phyloP scores from a whole-genome alignment of 2,888 invertebrate species.

The Argyra leucocephala region DNA sequence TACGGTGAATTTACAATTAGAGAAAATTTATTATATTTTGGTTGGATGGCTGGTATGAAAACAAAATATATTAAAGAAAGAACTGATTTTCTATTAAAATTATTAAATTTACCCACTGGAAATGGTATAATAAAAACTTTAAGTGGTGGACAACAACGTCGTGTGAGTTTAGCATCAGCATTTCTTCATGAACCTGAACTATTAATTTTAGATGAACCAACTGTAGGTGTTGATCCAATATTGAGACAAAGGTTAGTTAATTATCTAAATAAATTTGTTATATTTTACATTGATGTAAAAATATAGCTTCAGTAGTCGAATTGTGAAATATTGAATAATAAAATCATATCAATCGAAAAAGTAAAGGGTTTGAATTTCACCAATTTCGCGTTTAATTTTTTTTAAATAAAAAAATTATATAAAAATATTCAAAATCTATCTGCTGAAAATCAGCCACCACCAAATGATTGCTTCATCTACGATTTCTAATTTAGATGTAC shows the following conservation, averaged over 20 bases:
- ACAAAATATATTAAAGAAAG: slow-evolving; percentile 57
- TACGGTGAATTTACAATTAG: slow-evolving; percentile 68
- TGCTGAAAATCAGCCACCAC: too few relatives aligned
- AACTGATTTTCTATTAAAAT: slow-evolving; percentile 61
- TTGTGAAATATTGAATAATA: neutral
- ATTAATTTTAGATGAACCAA: slow-evolving; percentile 85
- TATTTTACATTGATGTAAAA: neutral
- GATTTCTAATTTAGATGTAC: too few relatives aligned
- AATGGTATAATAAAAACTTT: slow-evolving; percentile 62
- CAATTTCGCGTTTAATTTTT: too few relatives aligned
- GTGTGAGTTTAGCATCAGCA: slow-evolving; percentile 82
- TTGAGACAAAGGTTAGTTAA: slow-evolving; percentile 61
- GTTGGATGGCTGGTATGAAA: slow-evolving; percentile 69
- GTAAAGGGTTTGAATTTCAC: too few relatives aligned
- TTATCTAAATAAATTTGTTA: neutral
- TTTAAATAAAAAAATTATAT: too few relatives aligned
- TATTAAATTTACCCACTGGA: slow-evolving; percentile 49
- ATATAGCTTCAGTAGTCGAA: neutral
- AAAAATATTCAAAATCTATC: too few relatives aligned
- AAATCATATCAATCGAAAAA: too few relatives aligned
- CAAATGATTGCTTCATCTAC: too few relatives aligned
- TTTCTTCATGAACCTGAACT: slow-evolving; percentile 81
- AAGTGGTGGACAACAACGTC: slow-evolving; percentile 82
- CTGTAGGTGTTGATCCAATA: slow-evolving; percentile 86
- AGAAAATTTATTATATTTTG: slow-evolving; percentile 77